Evolutionary conservation across 2,888 invertebrate genomes (phyloP).

Genomic region (Ceramica pisi): DNA sequence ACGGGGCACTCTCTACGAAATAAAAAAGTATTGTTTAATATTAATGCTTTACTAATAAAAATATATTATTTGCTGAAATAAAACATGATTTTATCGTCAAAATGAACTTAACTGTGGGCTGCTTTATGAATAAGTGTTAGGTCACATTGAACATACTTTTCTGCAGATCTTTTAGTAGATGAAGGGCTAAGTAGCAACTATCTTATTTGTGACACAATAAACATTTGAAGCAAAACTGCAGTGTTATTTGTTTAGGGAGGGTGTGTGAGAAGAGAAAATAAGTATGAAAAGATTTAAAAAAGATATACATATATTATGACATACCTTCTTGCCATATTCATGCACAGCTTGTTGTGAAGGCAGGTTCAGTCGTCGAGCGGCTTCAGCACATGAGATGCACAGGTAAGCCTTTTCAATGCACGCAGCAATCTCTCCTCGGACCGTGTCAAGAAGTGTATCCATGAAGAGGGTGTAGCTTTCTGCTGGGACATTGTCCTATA

Average conservation of each 20-base stretch:
- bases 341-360: constrained; percentile 94
- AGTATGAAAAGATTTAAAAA: background rate
- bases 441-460: constrained; percentile 98
- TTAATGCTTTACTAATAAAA: too few relatives aligned
- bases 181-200: too few relatives aligned
- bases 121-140: too few relatives aligned
- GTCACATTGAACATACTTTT: too few relatives aligned
- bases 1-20: too few relatives aligned
- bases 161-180: too few relatives aligned
- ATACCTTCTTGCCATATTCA: constrained; percentile 95
- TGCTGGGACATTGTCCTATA: constrained; percentile 97
- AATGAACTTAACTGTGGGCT: too few relatives aligned
- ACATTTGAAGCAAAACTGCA: background rate
- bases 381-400: constrained; percentile 96
- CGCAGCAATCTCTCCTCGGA: constrained; percentile 98
- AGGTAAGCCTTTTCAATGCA: constrained; percentile 99
- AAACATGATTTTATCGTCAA: too few relatives aligned
- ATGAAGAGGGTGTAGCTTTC: constrained; percentile 99
- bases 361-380: constrained; percentile 97
- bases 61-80: too few relatives aligned
- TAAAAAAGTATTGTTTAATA: too few relatives aligned
- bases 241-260: background rate
- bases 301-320: background rate
- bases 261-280: background rate
- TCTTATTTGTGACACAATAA: background rate